Conservation (phyloP, 2,797 vertebrate genomes). For the Anniella stebbinsi region DNA sequence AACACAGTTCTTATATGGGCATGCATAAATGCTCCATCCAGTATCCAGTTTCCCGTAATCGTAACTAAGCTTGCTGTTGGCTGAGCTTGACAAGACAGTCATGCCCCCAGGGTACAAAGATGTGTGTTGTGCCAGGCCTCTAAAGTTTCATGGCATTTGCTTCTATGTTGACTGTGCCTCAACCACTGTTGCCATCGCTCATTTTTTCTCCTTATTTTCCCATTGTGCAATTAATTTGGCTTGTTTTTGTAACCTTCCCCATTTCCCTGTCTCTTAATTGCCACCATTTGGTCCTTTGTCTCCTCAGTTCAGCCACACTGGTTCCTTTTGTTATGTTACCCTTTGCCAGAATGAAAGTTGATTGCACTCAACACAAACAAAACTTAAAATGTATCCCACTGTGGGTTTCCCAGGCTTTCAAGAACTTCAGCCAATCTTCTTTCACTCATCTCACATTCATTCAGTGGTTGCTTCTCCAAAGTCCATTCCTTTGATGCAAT, state of each 20-base stretch:
- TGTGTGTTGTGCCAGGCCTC: not conserved
- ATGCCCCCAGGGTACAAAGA: not conserved
- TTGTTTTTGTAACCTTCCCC: conserved; percentile 59
- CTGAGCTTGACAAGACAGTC: not conserved
- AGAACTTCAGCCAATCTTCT: conserved; percentile 57
- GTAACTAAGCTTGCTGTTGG: not conserved
- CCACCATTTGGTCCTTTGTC: conserved; percentile 53
- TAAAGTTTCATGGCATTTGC: conserved; percentile 3
- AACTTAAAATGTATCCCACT: conserved; percentile 63
- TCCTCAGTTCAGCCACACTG: conserved; percentile 49
- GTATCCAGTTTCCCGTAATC: not conserved
- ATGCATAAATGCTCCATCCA: not conserved
- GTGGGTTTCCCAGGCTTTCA: conserved; percentile 59
- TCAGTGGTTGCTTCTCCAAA: conserved; percentile 47
- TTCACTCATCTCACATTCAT: conserved; percentile 64
- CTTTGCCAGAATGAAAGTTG: conserved; percentile 68
- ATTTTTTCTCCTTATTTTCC: conserved; percentile 46
- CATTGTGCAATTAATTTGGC: conserved; percentile 47
- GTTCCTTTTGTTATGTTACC: conserved; percentile 63
- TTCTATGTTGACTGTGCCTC: conserved; percentile 29
- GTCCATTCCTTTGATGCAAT: conserved; percentile 34
- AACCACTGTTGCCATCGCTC: conserved; percentile 15
- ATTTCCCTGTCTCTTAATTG: conserved; percentile 51
- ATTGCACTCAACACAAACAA: conserved; percentile 60
- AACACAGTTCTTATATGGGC: not conserved